Evolutionary conservation across 2,797 vertebrate species (phyloP).

Genomic region (Megalops cyprinoides): DNA sequence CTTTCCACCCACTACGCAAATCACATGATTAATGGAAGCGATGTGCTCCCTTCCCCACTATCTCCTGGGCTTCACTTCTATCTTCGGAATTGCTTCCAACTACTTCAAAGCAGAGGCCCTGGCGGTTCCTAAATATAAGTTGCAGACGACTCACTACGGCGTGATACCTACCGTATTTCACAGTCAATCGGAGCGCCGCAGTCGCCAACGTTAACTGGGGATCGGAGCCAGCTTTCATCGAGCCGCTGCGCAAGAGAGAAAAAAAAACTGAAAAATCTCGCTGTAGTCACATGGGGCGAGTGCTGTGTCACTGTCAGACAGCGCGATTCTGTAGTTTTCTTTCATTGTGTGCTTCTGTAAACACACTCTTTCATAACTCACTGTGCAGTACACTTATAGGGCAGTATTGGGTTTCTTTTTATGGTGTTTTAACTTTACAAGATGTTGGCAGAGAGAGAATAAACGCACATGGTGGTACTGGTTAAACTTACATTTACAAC

Average conservation of each 20-base stretch:
- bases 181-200: not conserved
- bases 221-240: not conserved
- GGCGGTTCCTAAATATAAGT: conserved; percentile 48
- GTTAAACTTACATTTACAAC: no score
- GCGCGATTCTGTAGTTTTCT: no score
- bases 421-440: no score
- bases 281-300: no score
- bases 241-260: no score
- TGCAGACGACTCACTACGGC: conserved; percentile 26
- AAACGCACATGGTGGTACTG: no score
- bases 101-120: conserved; percentile 39
- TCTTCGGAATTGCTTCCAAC: conserved; percentile 42
- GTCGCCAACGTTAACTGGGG: not conserved
- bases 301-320: not conserved
- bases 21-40: conserved; percentile 51
- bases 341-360: not conserved
- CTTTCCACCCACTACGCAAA: conserved; percentile 38
- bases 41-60: conserved; percentile 44
- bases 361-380: not conserved
- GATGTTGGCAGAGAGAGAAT: no score
- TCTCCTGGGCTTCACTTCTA: conserved; percentile 38
- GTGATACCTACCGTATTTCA: conserved; percentile 31
- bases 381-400: not conserved
- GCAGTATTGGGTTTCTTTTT: not conserved
- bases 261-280: no score